A percentile compares a stretch with the other conserved stretches of the same genome.
Evolutionary conservation across 2,888 invertebrate genomes (phyloP).

Genomic region (Caenorhabditis panamensis): DNA sequence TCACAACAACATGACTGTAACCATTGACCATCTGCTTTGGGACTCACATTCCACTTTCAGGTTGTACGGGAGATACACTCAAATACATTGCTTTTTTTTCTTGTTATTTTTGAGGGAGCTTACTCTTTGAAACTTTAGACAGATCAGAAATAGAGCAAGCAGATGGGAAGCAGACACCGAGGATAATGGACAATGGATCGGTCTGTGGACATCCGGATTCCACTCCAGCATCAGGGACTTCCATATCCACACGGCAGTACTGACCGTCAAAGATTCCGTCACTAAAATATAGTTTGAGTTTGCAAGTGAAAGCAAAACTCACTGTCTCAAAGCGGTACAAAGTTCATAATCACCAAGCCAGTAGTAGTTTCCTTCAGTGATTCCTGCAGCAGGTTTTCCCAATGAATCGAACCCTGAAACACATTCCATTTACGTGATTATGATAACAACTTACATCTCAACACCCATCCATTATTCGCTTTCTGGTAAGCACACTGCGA

Average conservation of each 20-base stretch:
- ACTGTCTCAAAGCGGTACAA: conserved; percentile 74
- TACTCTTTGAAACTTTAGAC: conserved; percentile 32
- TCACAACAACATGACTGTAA: conserved; percentile 69
- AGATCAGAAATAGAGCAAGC: conserved; percentile 71
- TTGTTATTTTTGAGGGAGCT: background rate
- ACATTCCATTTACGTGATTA: background rate
- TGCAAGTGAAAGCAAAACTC: background rate
- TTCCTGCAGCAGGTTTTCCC: conserved; percentile 80
- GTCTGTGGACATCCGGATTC: conserved; percentile 74
- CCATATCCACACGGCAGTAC: conserved; percentile 78
- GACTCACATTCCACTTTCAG: conserved; percentile 76
- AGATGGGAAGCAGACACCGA: conserved; percentile 79
- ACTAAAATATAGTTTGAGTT: conserved; percentile 50
- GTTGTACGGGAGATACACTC: conserved; percentile 69
- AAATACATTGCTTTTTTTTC: too few species aligned
- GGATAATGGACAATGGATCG: conserved; percentile 76
- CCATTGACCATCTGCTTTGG: conserved; percentile 70
- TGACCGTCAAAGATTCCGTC: conserved; percentile 73
- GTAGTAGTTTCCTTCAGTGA: conserved; percentile 81
- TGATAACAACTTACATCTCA: conserved; percentile 67
- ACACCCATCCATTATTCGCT: conserved; percentile 73
- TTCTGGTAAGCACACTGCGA: conserved; percentile 71
- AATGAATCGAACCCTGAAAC: conserved; percentile 80
- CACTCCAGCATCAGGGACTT: conserved; percentile 70
- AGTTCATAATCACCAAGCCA: conserved; percentile 82